phyloP scores from a whole-genome alignment of 2,888 invertebrate species.

The Xiphydria camelus region DNA sequence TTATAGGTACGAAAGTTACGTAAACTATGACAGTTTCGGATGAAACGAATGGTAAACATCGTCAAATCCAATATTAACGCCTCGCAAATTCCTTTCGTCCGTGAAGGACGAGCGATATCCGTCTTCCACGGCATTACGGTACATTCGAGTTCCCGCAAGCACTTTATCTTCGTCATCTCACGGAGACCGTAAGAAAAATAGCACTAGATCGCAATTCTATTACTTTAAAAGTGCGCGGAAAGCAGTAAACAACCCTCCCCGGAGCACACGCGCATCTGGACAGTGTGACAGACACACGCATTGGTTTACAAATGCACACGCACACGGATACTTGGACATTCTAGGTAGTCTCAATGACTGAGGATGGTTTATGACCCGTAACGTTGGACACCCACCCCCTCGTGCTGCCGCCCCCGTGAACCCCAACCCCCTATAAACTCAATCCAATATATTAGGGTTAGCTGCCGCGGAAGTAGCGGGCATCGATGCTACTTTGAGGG shows the following conservation, averaged over 20 bases:
- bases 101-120: no score
- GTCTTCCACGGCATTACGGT: no score
- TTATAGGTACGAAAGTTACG: no score
- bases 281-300: constrained; percentile 26
- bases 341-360: constrained; percentile 41
- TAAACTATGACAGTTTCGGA: no score
- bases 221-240: constrained; percentile 32
- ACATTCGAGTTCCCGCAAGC: no score
- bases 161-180: no score
- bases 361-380: constrained; percentile 53
- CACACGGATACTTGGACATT: constrained; percentile 17
- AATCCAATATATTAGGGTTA: constrained; percentile 49
- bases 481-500: no score
- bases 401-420: constrained; percentile 11
- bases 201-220: constrained; percentile 31
- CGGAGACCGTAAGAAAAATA: no score
- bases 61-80: no score
- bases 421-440: constrained; percentile 30
- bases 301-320: no score
- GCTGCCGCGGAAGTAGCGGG: constrained; percentile 21
- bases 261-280: constrained; percentile 29
- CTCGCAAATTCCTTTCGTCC: no score
- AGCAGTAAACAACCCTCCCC: constrained; percentile 31
- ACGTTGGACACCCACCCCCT: constrained; percentile 26
- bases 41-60: no score